Conservation (phyloP, 2,797 vertebrate species). For the Catharus ustulatus region DNA sequence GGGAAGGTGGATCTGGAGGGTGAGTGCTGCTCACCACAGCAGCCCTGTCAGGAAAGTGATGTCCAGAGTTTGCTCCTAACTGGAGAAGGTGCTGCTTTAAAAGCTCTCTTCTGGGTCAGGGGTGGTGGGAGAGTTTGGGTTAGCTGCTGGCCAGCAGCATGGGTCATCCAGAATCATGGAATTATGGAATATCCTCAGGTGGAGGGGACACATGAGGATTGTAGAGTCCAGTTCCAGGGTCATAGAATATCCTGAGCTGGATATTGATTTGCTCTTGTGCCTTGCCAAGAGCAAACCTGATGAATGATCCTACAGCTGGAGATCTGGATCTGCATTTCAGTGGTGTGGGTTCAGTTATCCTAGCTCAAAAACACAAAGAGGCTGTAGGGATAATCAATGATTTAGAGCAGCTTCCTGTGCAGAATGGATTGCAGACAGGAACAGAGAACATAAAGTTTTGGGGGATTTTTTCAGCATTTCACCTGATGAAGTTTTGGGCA, state of each 20-base stretch:
- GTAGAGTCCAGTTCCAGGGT: not conserved
- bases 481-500: not conserved
- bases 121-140: not conserved
- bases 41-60: rapidly evolving
- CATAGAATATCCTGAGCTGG: not conserved
- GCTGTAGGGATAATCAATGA: rapidly evolving
- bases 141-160: not conserved
- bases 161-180: not conserved
- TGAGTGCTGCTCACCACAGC: rapidly evolving
- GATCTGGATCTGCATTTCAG: not conserved
- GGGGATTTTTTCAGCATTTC: rapidly evolving
- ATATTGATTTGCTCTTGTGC: not conserved
- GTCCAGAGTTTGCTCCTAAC: not conserved
- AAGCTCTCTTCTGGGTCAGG: not conserved
- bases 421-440: not conserved
- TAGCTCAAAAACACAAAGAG: not conserved
- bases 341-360: not conserved
- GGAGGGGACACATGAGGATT: not conserved
- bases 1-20: not conserved
- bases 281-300: not conserved
- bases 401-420: not conserved
- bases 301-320: not conserved
- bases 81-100: not conserved
- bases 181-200: not conserved
- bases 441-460: rapidly evolving